Evolutionary conservation across 1,140 invertebrate species (phyloP), one percentile per base, ranked within the genome.

Genomic region (Planococcus citri): DNA sequence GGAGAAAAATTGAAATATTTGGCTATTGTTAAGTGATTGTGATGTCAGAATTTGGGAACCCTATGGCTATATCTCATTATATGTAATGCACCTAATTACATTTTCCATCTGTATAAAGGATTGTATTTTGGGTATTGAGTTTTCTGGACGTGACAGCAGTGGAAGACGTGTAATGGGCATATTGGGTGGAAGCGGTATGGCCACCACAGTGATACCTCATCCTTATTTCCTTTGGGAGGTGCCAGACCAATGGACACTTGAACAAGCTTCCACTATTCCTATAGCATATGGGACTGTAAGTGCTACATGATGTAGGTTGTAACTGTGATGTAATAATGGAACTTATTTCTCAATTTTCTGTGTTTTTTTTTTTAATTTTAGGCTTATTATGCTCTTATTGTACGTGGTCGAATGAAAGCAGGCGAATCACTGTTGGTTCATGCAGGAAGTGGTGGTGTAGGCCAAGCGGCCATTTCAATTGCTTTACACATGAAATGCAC

Each of bases 401-500:
- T 95, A 20, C 83, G 96, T 73, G 95, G 94, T 57, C 79, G 85
- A 72, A 85, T 98, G 80, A 84, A 83, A 74, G 82, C 83, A 70
- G 94, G 94, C 1, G 91, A 98, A 74, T 85, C 83, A 41, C 84
- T 98, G 27, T 83, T 98, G 0, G 90, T 98, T 73, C 96, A 98
- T 77, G 93, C 95, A 69, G 95, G 95, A 72, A 90, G 91, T 73
- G 96, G 95, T 73, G 95, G 94, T 74, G 94, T 98, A 24, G 95
- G 95, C 6, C 92, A 95, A 81, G 95, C 95, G 6, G 92, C 94
- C 72, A 97, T 98, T 74, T 82, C 91, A 8, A 92, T 98, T 75
- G 93, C 94, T 27, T 80, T 97, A 8, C 85, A 89, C 75, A 85
- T 89, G 79, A 91, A 91, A 14, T 90, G 92, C 78, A 71, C 72